Evolutionary conservation across 2,797 vertebrate genomes (phyloP).

Genomic region (Lutjanus argentimaculatus): DNA sequence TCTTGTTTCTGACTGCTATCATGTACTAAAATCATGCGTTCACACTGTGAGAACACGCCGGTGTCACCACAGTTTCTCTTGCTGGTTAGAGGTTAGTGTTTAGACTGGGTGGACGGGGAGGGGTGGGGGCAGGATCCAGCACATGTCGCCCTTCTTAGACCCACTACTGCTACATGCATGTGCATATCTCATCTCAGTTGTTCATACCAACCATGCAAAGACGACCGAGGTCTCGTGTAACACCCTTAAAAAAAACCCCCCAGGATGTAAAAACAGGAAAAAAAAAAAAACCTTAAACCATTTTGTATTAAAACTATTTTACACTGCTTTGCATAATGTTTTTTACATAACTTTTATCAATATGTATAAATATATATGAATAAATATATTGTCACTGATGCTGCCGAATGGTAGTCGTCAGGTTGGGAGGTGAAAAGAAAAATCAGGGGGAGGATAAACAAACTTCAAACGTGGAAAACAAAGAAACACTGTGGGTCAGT

Average conservation of each 20-base stretch:
- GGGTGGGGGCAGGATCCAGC: neutral
- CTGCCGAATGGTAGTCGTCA: slow-evolving; percentile 66
- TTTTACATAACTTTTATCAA: slow-evolving; percentile 89
- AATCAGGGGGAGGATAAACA: slow-evolving; percentile 20
- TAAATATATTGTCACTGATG: slow-evolving; percentile 73
- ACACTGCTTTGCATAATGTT: slow-evolving; percentile 90
- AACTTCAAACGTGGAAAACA: slow-evolving; percentile 24
- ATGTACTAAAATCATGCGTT: neutral
- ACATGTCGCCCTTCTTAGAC: slow-evolving; percentile 29
- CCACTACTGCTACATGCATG: slow-evolving; percentile 76
- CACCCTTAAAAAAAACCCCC: slow-evolving; percentile 51
- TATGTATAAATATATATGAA: slow-evolving; percentile 80
- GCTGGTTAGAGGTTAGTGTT: slow-evolving; percentile 17
- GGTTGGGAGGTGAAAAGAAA: slow-evolving; percentile 31
- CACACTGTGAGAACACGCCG: slow-evolving; percentile 34
- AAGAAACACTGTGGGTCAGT: slow-evolving; percentile 31
- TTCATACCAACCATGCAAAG: slow-evolving; percentile 44
- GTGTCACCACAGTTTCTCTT: neutral
- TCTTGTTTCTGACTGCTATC: slow-evolving; percentile 8
- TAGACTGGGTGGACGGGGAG: neutral
- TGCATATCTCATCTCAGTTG: slow-evolving; percentile 75
- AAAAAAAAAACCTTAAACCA: slow-evolving; percentile 70
- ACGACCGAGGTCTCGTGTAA: slow-evolving; percentile 53
- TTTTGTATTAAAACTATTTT: slow-evolving; percentile 91
- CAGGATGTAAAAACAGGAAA: slow-evolving; percentile 68